A percentile compares a stretch with the other conserved stretches of the same genome.
These are phyloP conservation scores for Lycaon pictus DNA, from an alignment of 2,113 vertebrate genomes.

Conservation along the genomic window DNA sequence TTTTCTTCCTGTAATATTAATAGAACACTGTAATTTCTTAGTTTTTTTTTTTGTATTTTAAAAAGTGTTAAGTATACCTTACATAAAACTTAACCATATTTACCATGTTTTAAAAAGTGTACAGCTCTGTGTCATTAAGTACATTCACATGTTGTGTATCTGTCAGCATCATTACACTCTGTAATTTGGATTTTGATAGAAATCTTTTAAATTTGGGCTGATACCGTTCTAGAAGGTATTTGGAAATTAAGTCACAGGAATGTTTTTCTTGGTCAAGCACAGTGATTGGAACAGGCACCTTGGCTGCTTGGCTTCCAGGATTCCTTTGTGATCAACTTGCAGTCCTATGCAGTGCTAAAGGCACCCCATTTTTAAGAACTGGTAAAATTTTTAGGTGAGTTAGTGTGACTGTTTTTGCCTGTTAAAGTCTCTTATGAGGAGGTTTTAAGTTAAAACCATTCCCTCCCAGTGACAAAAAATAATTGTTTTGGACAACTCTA, in stretches of 20 bases:
- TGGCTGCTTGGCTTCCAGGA: neutral
- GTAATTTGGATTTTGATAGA: constrained; percentile 1
- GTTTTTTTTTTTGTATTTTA: neutral
- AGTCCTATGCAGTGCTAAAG: neutral
- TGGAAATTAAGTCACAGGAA: neutral
- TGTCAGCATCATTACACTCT: neutral
- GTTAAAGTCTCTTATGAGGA: neutral
- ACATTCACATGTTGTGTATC: neutral
- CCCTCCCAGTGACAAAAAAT: neutral
- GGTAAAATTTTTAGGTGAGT: neutral
- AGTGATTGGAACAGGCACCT: neutral
- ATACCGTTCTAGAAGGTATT: neutral
- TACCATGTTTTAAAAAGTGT: neutral
- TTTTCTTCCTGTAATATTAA: neutral
- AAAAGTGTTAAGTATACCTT: neutral
- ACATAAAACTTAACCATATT: neutral
- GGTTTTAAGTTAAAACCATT: constrained; percentile 8
- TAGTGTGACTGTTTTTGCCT: neutral
- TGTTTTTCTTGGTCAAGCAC: neutral
- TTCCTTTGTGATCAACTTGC: neutral
- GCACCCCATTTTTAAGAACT: neutral
- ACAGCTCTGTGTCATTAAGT: neutral
- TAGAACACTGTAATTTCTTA: neutral
- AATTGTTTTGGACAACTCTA: neutral
- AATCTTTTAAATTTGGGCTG: neutral